Evolutionary conservation across 2,113 vertebrate species (phyloP), one percentile per base, ranked within the genome.

Genomic region (Puma concolor): DNA sequence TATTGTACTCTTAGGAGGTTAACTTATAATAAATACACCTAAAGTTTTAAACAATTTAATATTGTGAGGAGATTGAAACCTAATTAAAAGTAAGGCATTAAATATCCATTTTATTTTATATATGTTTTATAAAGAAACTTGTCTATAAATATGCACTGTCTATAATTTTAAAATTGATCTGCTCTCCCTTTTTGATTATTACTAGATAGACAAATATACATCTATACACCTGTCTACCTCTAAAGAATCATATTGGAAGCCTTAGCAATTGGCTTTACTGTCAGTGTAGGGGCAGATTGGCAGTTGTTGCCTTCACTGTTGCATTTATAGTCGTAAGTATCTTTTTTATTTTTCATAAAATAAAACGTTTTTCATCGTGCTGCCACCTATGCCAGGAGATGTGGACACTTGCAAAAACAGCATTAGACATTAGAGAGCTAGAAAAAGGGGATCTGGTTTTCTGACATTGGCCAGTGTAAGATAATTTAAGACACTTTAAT

Each of bases 71-170:
- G 29, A 72, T 48, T 57, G 36, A 93, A 89, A 84, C 50, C n/a
- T 64, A 69, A 16, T 89, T 97, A 57, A 89, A 84, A 60, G 25
- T 84, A 48, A 76, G 82, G 63, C 54, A 72, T 82, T 83, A 79
- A 77, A 54, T 76, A 96, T 31, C 12, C 63, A 50, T 66, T 92
- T 96, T 93, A 87, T 80, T 89, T 69, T 33, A 13, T 63, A 36
- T 96, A 74, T 71, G 41, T 67, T 71, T 7, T 88, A 4, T 64
- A 33, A 44, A 88, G 86, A 91, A 84, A n/a, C 21, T 57, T 57
- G 74, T 3, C 54, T 82, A 7, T 88, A 82, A 82, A 97, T 77
- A 21, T 54, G 1, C 25, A 74, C 17, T 64, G 25, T 52, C 15
- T 90, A 2, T 82, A 57, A n/a, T 72, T 96, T 81, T 48, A 66